Evolutionary conservation across 2,888 invertebrate genomes (phyloP), one percentile per base, ranked within the genome.

Genomic region (Heliconius cydno): DNA sequence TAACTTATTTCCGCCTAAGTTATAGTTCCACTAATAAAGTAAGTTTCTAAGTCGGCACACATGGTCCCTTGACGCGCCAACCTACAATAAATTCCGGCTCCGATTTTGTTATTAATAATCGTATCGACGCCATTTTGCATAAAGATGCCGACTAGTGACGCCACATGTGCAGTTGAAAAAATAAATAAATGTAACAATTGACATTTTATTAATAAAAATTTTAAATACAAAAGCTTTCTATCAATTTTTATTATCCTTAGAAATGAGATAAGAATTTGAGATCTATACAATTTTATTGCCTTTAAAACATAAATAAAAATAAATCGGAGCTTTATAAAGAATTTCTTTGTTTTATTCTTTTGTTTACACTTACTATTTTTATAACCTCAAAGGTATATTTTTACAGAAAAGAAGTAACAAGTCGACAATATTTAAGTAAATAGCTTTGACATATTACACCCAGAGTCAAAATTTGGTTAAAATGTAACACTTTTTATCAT

Each of bases 101-200:
- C 88, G 87, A 91, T 90, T 91, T 93, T 90, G 91, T 93, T 94
- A 94, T 94, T 94, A 94, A 94, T 94, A 94, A 94, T 93, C 90
- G 90, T 91, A 92, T 88, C 90, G 92, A 89, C 93, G 94, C 94
- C 94, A 92, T 94, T 91, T 94, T 91, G 90, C 87, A 85, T 87
- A 88, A 87, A 87, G 86, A 87, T 86, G 84, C 82, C 83, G 83
- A 84, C 83, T 81, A 68, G 78, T 66, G 79, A 79, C 82, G 78
- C 66, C 81, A 82, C 85, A 85, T 84, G 85, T 86, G 86, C 84
- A 34, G 46, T 60, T 68, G 25, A 46, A 68, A 52, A 52, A 74
- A 67, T 38, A 34, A 19, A 34, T 30, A 67, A 41, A 1, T n/a
- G 34, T 57, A 52, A 30, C 28, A 57, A 57, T 30, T 72, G 52